Base-by-base conservation (phyloP, 2,888 invertebrate genomes). In the Parascotia fuliginaria region DNA sequence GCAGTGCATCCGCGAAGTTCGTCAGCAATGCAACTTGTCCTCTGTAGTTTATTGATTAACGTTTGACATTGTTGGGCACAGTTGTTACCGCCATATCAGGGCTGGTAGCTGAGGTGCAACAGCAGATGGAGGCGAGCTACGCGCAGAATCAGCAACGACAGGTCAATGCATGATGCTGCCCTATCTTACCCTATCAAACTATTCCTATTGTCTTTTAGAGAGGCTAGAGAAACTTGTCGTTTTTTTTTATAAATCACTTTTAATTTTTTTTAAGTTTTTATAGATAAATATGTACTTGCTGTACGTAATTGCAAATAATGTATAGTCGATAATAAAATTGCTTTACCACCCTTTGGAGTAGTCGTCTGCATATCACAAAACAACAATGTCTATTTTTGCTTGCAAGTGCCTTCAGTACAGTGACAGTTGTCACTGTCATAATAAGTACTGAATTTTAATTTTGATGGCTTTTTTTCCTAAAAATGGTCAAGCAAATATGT, bases 21-120 rank as follows among this genome's bases (percentile, higher is more conserved):
- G 7, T n/a, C 11, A 36, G 12, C 14, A 12, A 24, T 29, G 7
- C 16, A 47, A 36, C 29, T 34, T 42, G 31, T 57, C 36, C 19
- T 22, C 13, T n/a, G 19, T 19, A 33, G 9, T 36, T 42, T 60
- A 44, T 40, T 29, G 57, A 69, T 60, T 77, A 76, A 77, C 64
- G 19, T 46, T 58, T 37, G 51, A 57, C 54, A 59, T 87, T 87
- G 61, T 84, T 76, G 81, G 76, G 76, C 68, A 84, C 94, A 96
- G 95, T 96, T 93, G 95, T 95, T 89, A 94, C 95, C 91, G 95
- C 95, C 88, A 95, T 96, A 93, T 95, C 96, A 85, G 95, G 95
- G 85, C 95, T 96, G 89, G 94, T 96, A 92, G 95, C 95, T 75
- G 96, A 96, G 89, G 95, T 96, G 93, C 95, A 95, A 89, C 95